Base-by-base conservation (phyloP, 2,797 vertebrate species). In the Smutsia temminckii region DNA sequence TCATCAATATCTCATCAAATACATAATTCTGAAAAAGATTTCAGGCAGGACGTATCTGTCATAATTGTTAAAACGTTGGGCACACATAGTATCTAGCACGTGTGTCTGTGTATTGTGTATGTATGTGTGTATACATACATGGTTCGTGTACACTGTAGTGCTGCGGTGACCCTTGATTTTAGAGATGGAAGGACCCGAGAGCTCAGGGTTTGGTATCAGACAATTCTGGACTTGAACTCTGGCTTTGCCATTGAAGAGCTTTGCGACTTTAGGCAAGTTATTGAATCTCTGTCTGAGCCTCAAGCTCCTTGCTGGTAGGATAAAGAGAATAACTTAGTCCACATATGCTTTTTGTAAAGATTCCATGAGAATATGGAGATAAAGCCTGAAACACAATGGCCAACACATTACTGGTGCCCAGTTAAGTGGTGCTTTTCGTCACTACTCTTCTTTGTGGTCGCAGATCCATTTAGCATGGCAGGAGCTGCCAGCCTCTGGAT, bases 31-130 rank as follows among this genome's bases (percentile, higher is more conserved):
- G 29, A 85, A 93, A 80, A 64, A 57, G 8, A 37, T 6, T 72
- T 93, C 27, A 84, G 14, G 64, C 13, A n/a, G 8, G 18, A 18
- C 53, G 16, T 68, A 42, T 72, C 49, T 93, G n/a, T 69, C 64
- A 61, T 72, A 89, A 89, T 13, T 91, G 27, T 72, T 64, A 69
- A 96, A 63, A 68, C 83, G 63, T 29, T 64, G n/a, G 25, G 53
- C 18, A 51, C 32, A 34, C 11, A 49, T 21, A 14, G 23, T 27
- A 59, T 32, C 9, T 66, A 32, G 3, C 21, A 8, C 51, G 1
- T 81, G 18, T 49, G 2, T 29, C 18, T n/a, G 21, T 61, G 18
- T 18, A 2, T 18, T 4, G 11, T n/a, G 7, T 13, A 25, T 20
- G 3, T 13, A 23, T 5, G 4, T 18, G 42, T 3, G 40, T 13